A percentile compares a stretch with the other conserved stretches of the same genome.
These are phyloP conservation scores for Hermetia illucens DNA, from an alignment of 1,140 invertebrate species.

Conservation along the genomic window DNA sequence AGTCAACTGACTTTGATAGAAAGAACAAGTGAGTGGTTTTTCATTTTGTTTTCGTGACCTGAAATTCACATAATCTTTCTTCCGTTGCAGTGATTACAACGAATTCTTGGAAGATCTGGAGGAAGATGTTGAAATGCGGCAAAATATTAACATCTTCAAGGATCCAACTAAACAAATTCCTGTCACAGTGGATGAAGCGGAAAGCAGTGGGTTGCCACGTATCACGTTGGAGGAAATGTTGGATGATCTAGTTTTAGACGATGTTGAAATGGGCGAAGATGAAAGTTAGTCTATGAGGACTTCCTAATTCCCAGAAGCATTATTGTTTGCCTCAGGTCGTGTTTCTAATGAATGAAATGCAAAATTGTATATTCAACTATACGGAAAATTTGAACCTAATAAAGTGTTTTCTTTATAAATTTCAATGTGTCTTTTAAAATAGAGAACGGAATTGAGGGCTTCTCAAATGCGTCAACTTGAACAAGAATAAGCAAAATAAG, in stretches of 20 bases:
- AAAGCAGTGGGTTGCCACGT: constrained; percentile 53
- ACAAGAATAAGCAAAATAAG: too few species aligned
- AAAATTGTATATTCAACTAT: too few species aligned
- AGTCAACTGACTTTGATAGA: constrained; percentile 48
- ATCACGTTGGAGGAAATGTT: constrained; percentile 96
- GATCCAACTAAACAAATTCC: constrained; percentile 46
- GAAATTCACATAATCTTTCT: constrained; percentile 9
- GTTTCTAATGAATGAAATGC: too few species aligned
- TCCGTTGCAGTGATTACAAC: constrained; percentile 64
- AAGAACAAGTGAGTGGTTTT: constrained; percentile 48
- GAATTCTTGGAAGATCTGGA: constrained; percentile 97
- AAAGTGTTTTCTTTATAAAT: too few species aligned
- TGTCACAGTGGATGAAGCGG: constrained; percentile 48
- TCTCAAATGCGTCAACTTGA: too few species aligned
- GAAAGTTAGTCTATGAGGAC: too few species aligned
- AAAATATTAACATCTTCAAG: constrained; percentile 90
- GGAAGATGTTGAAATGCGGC: constrained; percentile 77
- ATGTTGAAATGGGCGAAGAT: constrained; percentile 52
- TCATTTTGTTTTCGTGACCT: background rate
- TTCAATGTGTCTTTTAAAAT: too few species aligned
- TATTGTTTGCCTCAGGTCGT: too few species aligned
- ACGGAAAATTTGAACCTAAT: too few species aligned
- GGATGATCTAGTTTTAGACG: constrained; percentile 78
- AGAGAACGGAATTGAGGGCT: too few species aligned
- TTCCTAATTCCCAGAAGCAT: too few species aligned